Evolutionary conservation across 2,113 vertebrate species (phyloP).

Genomic region (Myrmophylax atrothorax): DNA sequence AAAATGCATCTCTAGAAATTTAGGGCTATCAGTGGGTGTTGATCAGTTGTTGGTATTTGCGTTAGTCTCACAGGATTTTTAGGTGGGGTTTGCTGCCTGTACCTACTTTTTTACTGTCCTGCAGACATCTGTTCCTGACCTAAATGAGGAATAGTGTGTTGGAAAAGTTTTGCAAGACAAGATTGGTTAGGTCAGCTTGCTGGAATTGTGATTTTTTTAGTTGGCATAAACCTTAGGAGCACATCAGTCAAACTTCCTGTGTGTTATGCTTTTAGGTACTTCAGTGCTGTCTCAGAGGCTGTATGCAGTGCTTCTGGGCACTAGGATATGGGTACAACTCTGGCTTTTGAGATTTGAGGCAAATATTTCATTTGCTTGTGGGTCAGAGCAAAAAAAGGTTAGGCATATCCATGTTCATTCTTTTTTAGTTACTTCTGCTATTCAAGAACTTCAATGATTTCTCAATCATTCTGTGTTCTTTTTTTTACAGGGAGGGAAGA

Average conservation of each 20-base stretch:
- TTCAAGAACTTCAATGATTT: background rate
- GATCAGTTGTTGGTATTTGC: constrained; percentile 50
- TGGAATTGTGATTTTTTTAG: background rate
- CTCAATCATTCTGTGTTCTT: accelerated
- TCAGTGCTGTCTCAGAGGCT: background rate
- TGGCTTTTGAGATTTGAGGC: background rate
- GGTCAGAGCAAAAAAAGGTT: background rate
- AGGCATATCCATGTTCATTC: background rate
- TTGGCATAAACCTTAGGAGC: background rate
- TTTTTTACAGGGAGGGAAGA: background rate
- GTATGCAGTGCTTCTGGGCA: background rate
- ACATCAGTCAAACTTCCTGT: background rate
- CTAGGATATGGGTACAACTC: background rate
- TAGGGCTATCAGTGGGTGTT: constrained; percentile 3
- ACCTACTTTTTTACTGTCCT: background rate
- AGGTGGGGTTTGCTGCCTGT: background rate
- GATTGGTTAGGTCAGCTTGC: background rate
- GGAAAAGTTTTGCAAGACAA: constrained; percentile 14
- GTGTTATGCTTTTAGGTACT: background rate
- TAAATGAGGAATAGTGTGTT: background rate
- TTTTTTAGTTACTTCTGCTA: background rate
- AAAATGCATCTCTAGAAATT: background rate
- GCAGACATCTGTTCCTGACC: background rate
- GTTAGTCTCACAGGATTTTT: background rate
- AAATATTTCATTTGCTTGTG: background rate